Base-by-base conservation (phyloP, 2,797 vertebrate species). In the Falco rusticolus region DNA sequence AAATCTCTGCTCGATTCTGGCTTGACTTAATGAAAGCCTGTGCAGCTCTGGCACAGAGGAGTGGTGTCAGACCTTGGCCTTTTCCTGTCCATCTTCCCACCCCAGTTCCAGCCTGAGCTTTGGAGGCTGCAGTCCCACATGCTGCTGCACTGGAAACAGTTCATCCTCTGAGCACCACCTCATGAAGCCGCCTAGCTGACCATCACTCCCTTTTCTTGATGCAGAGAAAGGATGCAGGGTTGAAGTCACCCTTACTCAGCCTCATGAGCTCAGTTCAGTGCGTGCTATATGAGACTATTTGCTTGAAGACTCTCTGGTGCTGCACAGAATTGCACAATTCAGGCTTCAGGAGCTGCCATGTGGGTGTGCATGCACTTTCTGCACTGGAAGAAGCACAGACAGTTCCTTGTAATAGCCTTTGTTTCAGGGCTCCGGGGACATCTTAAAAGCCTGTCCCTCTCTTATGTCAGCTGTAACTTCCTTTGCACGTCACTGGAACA, bases 381-480 rank as follows among this genome's bases (percentile, higher is more conserved):
- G 29, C 48, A 16, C 72, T 82, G 79, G 47, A 94, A 86, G 66
- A 37, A 93, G 77, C 87, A 94, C 81, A 91, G 86, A 33, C 19
- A 91, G 87, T 79, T 91, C 76, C 72, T 92, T 79, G 50, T 85
- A 94, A 66, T 14, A 79, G 57, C 56, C 51, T 93, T 93, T 79
- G 61, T 90, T 93, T 95, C 84, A 86, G 63, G 91, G 59, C 76
- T 88, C 82, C 79, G 61, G 69, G 76, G 76, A 78, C 28, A 78
- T 92, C 69, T 86, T 69, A 45, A 81, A 90, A 84, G 54, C 33
- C 60, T 84, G 84, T 92, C 79, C 54, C 76, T 92, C 54, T 93
- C 65, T 31, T 94, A 1, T 96, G 89, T 88, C 87, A 92, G 70
- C 88, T 70, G 60, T 80, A 84, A 78, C 65, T 94, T 96, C 90